Evolutionary conservation across 2,113 vertebrate genomes (phyloP).

Genomic region (Formicarius rufipectus): DNA sequence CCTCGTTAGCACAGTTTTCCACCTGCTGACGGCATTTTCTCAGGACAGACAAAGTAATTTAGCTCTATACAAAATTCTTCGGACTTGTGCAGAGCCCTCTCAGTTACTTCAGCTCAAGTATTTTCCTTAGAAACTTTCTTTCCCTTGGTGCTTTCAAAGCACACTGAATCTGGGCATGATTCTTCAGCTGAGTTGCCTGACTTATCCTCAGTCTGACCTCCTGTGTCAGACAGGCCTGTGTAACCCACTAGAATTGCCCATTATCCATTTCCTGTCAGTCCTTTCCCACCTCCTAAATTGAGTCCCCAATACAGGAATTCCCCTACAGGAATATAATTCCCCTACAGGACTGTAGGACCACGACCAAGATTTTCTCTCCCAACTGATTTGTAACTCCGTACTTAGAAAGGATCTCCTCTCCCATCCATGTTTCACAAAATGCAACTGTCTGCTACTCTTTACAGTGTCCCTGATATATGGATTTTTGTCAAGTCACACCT

Average conservation of each 20-base stretch:
- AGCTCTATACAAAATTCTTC: not conserved
- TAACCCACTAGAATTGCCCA: not conserved
- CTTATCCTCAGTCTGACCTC: not conserved
- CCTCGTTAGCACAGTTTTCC: not conserved
- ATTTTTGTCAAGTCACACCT: not conserved
- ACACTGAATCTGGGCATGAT: not conserved
- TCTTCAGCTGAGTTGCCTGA: not conserved
- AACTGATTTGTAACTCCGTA: not conserved
- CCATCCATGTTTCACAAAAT: not conserved
- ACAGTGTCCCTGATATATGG: not conserved
- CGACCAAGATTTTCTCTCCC: not conserved
- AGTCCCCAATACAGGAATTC: no score
- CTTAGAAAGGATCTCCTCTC: not conserved
- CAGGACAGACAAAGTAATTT: not conserved
- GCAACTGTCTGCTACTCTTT: not conserved
- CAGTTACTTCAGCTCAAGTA: not conserved
- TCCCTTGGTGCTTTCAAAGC: not conserved
- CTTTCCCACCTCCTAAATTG: not conserved
- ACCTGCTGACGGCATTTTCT: accelerated
- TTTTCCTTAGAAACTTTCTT: not conserved
- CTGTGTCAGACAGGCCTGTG: accelerated
- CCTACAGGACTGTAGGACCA: not conserved
- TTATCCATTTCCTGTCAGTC: not conserved
- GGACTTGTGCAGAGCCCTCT: not conserved
- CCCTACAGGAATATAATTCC: no score